These are phyloP conservation scores for Phodopus roborovskii DNA, from an alignment of 2,113 vertebrate species.

Conservation along the genomic window DNA sequence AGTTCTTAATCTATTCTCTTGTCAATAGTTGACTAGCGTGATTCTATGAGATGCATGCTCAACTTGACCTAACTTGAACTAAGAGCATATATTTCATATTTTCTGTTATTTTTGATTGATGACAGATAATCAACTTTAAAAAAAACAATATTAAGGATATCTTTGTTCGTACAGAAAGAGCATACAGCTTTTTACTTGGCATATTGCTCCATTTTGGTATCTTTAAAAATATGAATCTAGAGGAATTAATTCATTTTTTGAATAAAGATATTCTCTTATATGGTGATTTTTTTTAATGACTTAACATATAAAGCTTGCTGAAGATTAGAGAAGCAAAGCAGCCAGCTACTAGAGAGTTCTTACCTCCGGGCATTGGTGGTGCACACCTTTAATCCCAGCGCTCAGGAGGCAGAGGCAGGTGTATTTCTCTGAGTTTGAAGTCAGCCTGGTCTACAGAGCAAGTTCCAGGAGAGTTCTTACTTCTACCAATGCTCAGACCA, in stretches of 20 bases:
- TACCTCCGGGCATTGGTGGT: no score
- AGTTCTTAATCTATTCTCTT: background rate
- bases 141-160: background rate
- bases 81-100: background rate
- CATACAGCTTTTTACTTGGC: background rate
- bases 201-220: background rate
- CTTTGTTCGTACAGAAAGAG: background rate
- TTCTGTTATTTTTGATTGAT: background rate
- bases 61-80: background rate
- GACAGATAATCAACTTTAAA: background rate
- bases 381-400: no score
- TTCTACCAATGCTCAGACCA: no score
- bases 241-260: background rate
- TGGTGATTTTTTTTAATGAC: no score
- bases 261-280: background rate
- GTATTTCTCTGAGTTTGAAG: no score
- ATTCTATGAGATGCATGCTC: background rate
- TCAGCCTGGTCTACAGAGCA: no score
- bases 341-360: no score
- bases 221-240: background rate
- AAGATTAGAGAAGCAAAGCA: no score
- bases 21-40: background rate
- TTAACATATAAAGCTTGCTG: no score
- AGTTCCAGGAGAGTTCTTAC: no score
- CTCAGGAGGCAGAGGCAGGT: no score